These are phyloP conservation scores for Cryptosula pallasiana DNA, from an alignment of 2,888 invertebrate species.

Conservation along the genomic window DNA sequence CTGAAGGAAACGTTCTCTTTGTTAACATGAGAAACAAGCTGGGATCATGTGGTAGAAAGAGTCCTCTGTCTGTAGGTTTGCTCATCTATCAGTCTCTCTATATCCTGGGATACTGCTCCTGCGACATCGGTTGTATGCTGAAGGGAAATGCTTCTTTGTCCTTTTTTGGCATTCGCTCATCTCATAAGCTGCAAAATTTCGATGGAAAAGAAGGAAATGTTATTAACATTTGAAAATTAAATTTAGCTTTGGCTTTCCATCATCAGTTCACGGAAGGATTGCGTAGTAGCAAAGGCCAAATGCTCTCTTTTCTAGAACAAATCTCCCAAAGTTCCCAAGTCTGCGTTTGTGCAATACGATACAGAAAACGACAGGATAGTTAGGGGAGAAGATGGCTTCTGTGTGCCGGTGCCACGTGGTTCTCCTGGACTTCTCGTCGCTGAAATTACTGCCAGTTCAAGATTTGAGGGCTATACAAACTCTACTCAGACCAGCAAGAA, in stretches of 20 bases:
- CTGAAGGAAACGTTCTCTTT: constrained; percentile 94
- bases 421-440: background rate
- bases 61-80: constrained; percentile 25
- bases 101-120: no score
- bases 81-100: no score
- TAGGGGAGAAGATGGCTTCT: background rate
- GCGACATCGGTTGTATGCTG: no score
- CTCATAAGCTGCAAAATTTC: no score
- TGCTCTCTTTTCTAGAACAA: background rate
- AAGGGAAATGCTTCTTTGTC: no score
- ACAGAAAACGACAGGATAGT: constrained; percentile 59
- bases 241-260: no score
- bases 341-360: constrained; percentile 55
- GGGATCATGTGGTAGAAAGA: constrained; percentile 40
- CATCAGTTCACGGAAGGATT: no score
- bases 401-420: constrained; percentile 7
- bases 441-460: background rate
- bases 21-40: constrained; percentile 78
- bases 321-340: background rate
- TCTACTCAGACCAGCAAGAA: background rate
- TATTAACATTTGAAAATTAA: no score
- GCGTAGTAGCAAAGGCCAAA: no score
- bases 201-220: no score
- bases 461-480: constrained; percentile 12
- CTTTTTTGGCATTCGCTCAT: no score